phyloP scores from a whole-genome alignment of 2,113 vertebrate species.

The Pseudorhombus dupliciocellatus region DNA sequence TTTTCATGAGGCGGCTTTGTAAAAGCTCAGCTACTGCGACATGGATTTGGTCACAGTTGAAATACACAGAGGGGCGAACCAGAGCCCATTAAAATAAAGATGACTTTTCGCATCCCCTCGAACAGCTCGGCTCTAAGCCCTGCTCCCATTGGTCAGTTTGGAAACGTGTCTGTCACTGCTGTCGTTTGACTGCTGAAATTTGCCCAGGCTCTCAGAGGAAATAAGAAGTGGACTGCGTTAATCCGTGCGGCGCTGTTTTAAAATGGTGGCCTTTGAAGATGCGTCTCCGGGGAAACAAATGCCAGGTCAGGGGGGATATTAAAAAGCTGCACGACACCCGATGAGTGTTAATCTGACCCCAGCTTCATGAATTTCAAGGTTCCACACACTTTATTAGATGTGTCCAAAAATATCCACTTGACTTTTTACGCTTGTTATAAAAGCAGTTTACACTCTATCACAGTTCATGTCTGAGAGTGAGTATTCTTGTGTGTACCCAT shows the following conservation, averaged over 20 bases:
- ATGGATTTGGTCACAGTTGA: background rate
- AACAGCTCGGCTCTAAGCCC: too few relatives aligned
- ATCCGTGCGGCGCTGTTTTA: conserved; percentile 59
- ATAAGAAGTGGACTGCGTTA: conserved; percentile 69
- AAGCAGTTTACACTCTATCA: background rate
- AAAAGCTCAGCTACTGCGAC: background rate
- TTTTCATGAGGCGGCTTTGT: background rate
- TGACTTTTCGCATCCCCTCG: background rate
- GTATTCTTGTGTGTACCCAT: too few relatives aligned
- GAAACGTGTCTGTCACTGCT: conserved; percentile 1
- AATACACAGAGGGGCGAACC: background rate
- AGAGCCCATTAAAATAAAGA: background rate
- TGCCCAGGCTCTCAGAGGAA: conserved; percentile 71
- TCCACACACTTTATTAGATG: background rate
- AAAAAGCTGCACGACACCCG: conserved; percentile 51
- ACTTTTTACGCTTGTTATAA: background rate
- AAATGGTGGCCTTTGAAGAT: conserved; percentile 61
- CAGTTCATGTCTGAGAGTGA: background rate
- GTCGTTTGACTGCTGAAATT: conserved; percentile 66
- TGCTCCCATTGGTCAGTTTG: background rate
- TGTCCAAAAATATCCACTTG: background rate
- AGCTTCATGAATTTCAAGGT: conserved; percentile 19
- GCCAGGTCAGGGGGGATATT: conserved; percentile 53
- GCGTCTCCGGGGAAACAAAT: conserved; percentile 70
- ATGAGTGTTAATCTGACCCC: conserved; percentile 54